Base-by-base conservation (phyloP, 2,797 vertebrate genomes). In the Sus cebifrons region DNA sequence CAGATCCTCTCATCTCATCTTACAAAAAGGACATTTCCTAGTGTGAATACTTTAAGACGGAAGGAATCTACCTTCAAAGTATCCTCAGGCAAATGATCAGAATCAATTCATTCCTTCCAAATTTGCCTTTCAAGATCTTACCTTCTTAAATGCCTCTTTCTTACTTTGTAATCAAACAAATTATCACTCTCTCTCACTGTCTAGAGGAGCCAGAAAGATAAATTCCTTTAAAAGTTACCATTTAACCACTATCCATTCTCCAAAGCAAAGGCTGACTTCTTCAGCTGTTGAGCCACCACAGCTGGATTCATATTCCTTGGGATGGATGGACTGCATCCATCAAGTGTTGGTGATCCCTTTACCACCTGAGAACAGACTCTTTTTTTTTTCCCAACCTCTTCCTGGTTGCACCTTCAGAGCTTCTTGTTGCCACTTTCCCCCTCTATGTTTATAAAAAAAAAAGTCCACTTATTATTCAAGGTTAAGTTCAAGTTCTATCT, bases 401-500 rank as follows among this genome's bases (percentile, higher is more conserved):
- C 20, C 29, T 25, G 62, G 23, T 25, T 60, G 29, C 14, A 68
- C 5, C 4, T 67, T 36, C 9, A n/a, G 6, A 52, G 60, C 17
- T 65, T 85, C 73, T 62, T 32, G 20, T 16, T 85, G n/a, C 17
- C 60, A 23, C 49, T 71, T 60, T 44, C 3, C 11, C 27, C 16
- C 10, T 74, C 52, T 44, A 40, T 3, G 36, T 3, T 23, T n/a
- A 75, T 17, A 60, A 68, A 64, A 67, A 49, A 49, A 49, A 67
- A 85, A 40, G 20, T 1, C 21, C 67, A 67, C 23, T 74, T 6
- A 74, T 21, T 75, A 4, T 52, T 92, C 27, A 93, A 89, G 40
- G 54, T 73, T 65, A 88, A 92, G 15, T n/a, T 93, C 32, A 75
- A 79, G 10, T 60, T 94, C 75, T 64, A n/a, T n/a, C 18, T 91